These are phyloP conservation scores for Cancer borealis DNA, from an alignment of 2,888 invertebrate species.

Conservation along the genomic window DNA sequence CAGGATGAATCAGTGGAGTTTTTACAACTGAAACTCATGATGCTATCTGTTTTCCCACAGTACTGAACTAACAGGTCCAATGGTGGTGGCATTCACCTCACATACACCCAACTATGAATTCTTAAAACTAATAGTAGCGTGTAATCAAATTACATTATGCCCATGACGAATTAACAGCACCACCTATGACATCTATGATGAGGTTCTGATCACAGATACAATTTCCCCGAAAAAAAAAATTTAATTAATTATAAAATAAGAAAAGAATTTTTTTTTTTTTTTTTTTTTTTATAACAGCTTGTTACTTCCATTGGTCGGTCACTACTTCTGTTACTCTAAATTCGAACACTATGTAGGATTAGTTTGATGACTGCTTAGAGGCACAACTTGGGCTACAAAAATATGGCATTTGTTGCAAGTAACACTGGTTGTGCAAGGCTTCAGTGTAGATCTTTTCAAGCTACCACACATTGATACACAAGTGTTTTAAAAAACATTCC, in stretches of 20 bases:
- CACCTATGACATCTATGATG: background rate
- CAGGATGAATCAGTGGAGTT: constrained; percentile 2
- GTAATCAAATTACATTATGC: constrained; percentile 6
- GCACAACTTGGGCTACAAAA: constrained; percentile 47
- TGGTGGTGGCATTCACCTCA: background rate
- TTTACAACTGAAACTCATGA: constrained; percentile 3
- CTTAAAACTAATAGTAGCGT: constrained; percentile 30
- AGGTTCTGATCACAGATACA: background rate
- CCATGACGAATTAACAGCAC: background rate
- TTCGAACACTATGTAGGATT: background rate
- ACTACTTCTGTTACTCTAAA: background rate
- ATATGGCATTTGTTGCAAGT: background rate
- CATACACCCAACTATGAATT: background rate
- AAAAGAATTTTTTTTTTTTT: background rate
- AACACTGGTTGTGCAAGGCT: constrained; percentile 26
- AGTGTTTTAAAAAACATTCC: background rate
- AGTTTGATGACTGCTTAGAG: constrained; percentile 41
- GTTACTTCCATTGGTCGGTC: background rate
- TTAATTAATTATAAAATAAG: background rate
- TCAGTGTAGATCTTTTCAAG: constrained; percentile 29
- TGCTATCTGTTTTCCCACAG: background rate
- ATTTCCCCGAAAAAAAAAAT: background rate
- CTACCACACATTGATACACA: background rate
- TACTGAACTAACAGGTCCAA: background rate
- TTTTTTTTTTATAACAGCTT: background rate